phyloP scores from a whole-genome alignment of 1,140 invertebrate genomes.

The Parasteatoda tepidariorum region DNA sequence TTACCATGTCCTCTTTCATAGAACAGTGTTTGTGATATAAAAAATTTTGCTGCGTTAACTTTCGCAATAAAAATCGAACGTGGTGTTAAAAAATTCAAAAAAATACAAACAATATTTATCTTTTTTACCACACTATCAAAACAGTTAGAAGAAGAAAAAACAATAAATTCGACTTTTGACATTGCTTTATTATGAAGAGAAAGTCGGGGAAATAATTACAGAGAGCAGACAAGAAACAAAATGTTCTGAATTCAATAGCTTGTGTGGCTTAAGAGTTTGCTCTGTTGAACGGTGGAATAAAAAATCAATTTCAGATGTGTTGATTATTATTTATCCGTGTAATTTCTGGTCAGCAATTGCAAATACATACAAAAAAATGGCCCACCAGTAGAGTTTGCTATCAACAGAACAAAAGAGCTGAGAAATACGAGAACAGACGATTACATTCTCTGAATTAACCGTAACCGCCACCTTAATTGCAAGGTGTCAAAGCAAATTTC shows the following conservation, averaged over 20 bases:
- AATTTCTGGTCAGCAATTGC: constrained; percentile 16
- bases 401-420: constrained; percentile 22
- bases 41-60: no score
- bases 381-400: constrained; percentile 28
- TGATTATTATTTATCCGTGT: constrained; percentile 29
- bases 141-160: no score
- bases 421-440: constrained; percentile 10
- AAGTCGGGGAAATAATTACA: neutral
- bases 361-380: neutral
- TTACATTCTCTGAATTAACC: constrained; percentile 32
- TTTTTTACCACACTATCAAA: no score
- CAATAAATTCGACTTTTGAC: no score
- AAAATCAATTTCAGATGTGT: neutral
- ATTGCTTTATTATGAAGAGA: no score
- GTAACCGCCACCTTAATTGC: constrained; percentile 44
- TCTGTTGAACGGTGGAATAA: neutral
- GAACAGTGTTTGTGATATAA: no score
- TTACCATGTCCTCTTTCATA: no score
- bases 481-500: constrained; percentile 27
- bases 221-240: neutral
- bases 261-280: neutral
- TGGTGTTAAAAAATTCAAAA: no score
- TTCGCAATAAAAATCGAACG: no score
- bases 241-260: neutral
- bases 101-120: no score